phyloP scores from a whole-genome alignment of 2,797 vertebrate species.

The Acanthiza pusilla region DNA sequence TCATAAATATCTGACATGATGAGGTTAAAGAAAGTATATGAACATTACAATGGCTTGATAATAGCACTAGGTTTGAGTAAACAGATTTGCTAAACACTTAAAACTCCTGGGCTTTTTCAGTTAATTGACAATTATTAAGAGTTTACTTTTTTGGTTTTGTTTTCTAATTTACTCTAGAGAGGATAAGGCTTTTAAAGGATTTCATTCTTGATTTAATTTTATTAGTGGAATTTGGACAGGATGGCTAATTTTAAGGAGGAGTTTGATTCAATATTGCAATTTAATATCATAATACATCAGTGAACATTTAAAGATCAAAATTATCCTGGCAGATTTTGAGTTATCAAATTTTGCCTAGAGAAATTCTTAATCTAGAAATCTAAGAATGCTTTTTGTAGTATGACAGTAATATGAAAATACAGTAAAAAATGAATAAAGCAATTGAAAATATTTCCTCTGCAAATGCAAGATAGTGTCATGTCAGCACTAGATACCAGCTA shows the following conservation, averaged over 20 bases:
- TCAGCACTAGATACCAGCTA: neutral
- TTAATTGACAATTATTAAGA: neutral
- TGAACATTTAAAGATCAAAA: neutral
- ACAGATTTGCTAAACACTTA: neutral
- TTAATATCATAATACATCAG: neutral
- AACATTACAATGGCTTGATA: neutral
- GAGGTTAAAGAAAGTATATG: slow-evolving; percentile 37
- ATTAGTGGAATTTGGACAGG: neutral
- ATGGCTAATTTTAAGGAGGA: neutral
- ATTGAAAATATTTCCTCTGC: neutral
- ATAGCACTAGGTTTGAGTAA: neutral
- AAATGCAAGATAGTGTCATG: neutral
- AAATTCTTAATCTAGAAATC: neutral
- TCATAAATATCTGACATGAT: slow-evolving; percentile 43
- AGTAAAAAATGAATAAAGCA: neutral
- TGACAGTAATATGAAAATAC: neutral
- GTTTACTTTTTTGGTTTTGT: neutral
- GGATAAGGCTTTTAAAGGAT: neutral
- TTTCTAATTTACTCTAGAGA: neutral
- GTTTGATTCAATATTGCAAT: neutral
- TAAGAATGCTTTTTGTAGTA: neutral
- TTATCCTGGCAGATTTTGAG: neutral
- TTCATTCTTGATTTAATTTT: neutral
- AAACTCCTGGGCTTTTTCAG: neutral
- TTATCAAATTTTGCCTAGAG: neutral